A percentile compares a stretch with the other conserved stretches of the same genome.
Evolutionary conservation across 1,140 invertebrate species (phyloP).

Genomic region (Procambarus virginalis): DNA sequence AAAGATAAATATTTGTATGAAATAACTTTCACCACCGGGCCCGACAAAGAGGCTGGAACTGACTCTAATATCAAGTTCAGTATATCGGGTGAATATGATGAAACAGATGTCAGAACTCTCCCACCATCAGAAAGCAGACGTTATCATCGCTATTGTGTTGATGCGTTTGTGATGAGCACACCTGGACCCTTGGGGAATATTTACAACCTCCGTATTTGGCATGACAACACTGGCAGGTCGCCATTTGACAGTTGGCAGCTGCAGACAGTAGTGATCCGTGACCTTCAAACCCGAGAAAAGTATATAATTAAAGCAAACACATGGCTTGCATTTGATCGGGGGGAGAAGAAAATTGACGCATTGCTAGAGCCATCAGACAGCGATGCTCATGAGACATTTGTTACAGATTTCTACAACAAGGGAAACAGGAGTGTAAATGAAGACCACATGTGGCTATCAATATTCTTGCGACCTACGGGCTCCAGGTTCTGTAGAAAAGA

Average conservation of each 20-base stretch:
- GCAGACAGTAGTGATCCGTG: slow-evolving; percentile 75
- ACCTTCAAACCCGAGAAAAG: slow-evolving; percentile 76
- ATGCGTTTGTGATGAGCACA: slow-evolving; percentile 76
- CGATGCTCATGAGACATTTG: background rate
- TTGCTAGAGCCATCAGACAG: slow-evolving; percentile 10
- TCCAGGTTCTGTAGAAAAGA: slow-evolving; percentile 45
- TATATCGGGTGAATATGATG: slow-evolving; percentile 76
- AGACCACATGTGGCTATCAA: slow-evolving; percentile 41
- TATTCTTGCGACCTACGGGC: slow-evolving; percentile 39
- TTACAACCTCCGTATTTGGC: slow-evolving; percentile 77
- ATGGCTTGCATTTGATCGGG: slow-evolving; percentile 78
- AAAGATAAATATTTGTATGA: slow-evolving; percentile 44
- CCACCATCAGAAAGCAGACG: slow-evolving; percentile 74
- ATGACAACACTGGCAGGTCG: slow-evolving; percentile 77
- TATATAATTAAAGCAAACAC: slow-evolving; percentile 75
- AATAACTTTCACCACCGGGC: slow-evolving; percentile 43
- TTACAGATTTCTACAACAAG: slow-evolving; percentile 18
- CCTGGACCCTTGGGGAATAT: slow-evolving; percentile 74
- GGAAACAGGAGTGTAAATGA: slow-evolving; percentile 48
- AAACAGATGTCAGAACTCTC: slow-evolving; percentile 73
- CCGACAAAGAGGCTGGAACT: slow-evolving; percentile 43
- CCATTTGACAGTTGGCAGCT: slow-evolving; percentile 76
- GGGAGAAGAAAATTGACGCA: slow-evolving; percentile 71
- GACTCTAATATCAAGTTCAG: slow-evolving; percentile 72
- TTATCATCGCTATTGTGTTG: slow-evolving; percentile 74